These are phyloP conservation scores for Proteles cristata DNA, from an alignment of 2,113 vertebrate species.

Conservation along the genomic window DNA sequence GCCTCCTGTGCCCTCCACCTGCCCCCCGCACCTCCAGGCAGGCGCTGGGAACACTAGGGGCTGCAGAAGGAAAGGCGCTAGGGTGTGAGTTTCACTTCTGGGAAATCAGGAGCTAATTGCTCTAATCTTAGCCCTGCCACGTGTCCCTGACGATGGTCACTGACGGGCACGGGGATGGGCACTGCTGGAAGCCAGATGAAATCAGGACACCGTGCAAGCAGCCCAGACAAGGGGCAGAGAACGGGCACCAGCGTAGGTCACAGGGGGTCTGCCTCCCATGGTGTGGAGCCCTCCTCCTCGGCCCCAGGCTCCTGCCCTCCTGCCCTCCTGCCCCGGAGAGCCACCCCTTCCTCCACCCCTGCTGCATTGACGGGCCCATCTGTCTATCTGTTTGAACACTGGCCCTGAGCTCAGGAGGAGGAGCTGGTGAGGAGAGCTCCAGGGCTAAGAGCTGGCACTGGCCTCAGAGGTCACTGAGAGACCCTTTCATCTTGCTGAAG, in stretches of 20 bases:
- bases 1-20: not conserved
- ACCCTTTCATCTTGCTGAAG: not conserved
- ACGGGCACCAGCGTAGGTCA: not conserved
- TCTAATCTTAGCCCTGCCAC: constrained; percentile 21
- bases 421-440: not conserved
- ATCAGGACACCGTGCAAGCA: not conserved
- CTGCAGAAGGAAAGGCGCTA: not conserved
- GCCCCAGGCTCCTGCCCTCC: not conserved
- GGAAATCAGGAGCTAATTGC: constrained; percentile 33
- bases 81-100: constrained; percentile 39
- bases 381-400: not conserved
- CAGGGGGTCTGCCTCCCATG: not conserved
- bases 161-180: not conserved
- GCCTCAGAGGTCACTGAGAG: not conserved
- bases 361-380: not conserved
- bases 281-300: not conserved
- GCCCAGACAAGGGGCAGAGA: not conserved
- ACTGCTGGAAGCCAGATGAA: not conserved
- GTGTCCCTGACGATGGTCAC: not conserved
- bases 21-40: not conserved
- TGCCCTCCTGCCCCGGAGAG: not conserved
- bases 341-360: not conserved
- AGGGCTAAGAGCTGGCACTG: not conserved
- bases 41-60: not conserved
- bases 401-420: not conserved